A percentile compares a stretch with the other conserved stretches of the same genome.
Conservation (phyloP, 2,888 invertebrate species). For the Allophyes oxyacanthae region DNA sequence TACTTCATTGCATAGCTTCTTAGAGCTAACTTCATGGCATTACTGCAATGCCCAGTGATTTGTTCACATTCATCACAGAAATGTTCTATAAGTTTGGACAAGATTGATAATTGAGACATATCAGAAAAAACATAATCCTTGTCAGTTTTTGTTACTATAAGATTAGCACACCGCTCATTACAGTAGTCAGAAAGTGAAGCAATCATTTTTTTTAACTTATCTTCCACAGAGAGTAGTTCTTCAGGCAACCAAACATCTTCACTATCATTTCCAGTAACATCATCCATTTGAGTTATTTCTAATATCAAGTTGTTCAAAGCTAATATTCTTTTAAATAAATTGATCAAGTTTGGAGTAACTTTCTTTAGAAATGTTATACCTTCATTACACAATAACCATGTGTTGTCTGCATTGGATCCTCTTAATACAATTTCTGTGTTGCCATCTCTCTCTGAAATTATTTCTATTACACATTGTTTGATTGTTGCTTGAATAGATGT, state of each 20-base stretch:
- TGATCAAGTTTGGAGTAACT: constrained; percentile 91
- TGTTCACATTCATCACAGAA: constrained; percentile 94
- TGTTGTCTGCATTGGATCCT: constrained; percentile 81
- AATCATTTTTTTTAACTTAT: constrained; percentile 93
- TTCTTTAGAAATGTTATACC: constrained; percentile 92
- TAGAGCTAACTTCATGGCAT: constrained; percentile 94
- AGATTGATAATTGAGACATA: constrained; percentile 92
- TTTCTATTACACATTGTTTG: constrained; percentile 96
- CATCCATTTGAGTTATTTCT: constrained; percentile 91
- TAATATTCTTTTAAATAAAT: constrained; percentile 93
- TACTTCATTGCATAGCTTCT: constrained; percentile 97
- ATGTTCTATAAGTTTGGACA: constrained; percentile 93
- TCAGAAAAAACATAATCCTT: constrained; percentile 93
- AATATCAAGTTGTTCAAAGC: constrained; percentile 93
- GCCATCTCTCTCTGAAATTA: constrained; percentile 83
- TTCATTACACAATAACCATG: constrained; percentile 90
- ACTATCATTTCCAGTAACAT: constrained; percentile 89
- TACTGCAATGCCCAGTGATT: constrained; percentile 93
- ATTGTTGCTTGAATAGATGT: constrained; percentile 96
- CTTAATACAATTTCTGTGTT: constrained; percentile 83
- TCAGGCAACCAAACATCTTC: constrained; percentile 92
- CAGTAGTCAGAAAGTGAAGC: constrained; percentile 96
- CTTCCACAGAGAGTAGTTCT: constrained; percentile 92
- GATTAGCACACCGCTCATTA: constrained; percentile 97
- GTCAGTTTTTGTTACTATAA: constrained; percentile 94